Conservation (phyloP, 1,140 invertebrate species). For the Aphelenchoides besseyi region DNA sequence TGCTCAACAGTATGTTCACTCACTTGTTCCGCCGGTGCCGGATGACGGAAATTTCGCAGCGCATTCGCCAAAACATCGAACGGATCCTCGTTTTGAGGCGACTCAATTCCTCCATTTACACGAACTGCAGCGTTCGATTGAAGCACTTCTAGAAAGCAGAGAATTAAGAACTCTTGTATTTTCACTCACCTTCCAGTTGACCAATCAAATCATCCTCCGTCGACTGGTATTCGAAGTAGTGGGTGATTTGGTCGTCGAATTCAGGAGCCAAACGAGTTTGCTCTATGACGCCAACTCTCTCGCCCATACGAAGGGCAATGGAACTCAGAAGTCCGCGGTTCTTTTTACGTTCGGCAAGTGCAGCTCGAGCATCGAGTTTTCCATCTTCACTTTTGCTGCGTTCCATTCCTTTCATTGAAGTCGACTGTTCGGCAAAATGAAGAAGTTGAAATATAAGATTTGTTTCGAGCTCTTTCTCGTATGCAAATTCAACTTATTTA, state of each 20-base stretch:
- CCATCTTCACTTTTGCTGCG: not conserved
- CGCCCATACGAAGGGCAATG: constrained; percentile 25
- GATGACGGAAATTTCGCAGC: constrained; percentile 10
- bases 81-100: constrained; percentile 14
- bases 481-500: no score
- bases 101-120: constrained; percentile 8
- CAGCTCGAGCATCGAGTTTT: not conserved
- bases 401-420: not conserved
- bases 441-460: no score
- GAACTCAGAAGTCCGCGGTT: constrained; percentile 21
- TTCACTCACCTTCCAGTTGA: constrained; percentile 22
- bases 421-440: not conserved
- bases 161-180: not conserved
- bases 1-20: no score
- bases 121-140: constrained; percentile 33
- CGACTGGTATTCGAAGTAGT: constrained; percentile 23
- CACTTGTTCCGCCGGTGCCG: not conserved
- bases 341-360: constrained; percentile 23
- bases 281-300: constrained; percentile 25
- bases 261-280: constrained; percentile 29
- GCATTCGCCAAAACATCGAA: constrained; percentile 24
- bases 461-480: no score
- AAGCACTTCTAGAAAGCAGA: constrained; percentile 22
- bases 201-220: constrained; percentile 19
- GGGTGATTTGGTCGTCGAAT: constrained; percentile 16